Percentiles rank a stretch among this genome's conserved stretches.
Evolutionary conservation across 2,888 invertebrate genomes (phyloP).

Genomic region (Macrosoma leucophasiata): DNA sequence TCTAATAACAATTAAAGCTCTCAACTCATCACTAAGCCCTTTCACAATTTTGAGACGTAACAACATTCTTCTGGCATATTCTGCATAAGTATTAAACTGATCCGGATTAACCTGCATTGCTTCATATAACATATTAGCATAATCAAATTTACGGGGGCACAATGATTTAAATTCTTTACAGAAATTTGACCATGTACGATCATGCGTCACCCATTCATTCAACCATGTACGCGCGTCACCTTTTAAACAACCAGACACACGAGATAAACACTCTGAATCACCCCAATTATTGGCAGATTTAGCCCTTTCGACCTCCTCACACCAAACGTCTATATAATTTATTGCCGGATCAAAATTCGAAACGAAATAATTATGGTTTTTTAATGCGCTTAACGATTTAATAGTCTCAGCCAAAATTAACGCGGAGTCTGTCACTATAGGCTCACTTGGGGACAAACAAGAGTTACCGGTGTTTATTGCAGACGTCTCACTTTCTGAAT

Average conservation of each 20-base stretch:
- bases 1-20: conserved; percentile 6
- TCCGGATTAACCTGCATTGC: conserved; percentile 5
- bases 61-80: conserved; percentile 6
- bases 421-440: too few species aligned
- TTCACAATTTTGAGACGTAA: conserved; percentile 9
- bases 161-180: conserved; percentile 16
- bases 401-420: too few species aligned
- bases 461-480: too few species aligned
- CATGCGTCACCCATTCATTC: conserved; percentile 13
- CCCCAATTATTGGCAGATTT: conserved; percentile 7
- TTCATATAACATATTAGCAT: conserved; percentile 14
- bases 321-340: background rate
- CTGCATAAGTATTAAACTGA: conserved; percentile 9
- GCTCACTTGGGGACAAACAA: too few species aligned
- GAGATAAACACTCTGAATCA: conserved; percentile 10
- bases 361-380: background rate
- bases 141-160: conserved; percentile 14
- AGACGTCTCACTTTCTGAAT: too few species aligned
- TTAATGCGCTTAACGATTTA: too few species aligned
- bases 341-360: background rate
- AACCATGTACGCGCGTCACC: conserved; percentile 14
- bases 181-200: conserved; percentile 21
- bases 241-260: conserved; percentile 11
- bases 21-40: conserved; percentile 10
- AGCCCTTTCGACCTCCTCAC: conserved; percentile 12